Conservation (phyloP, 37 sponge, comb jelly and placozoan genomes). For the Petrosia ficiformis region DNA sequence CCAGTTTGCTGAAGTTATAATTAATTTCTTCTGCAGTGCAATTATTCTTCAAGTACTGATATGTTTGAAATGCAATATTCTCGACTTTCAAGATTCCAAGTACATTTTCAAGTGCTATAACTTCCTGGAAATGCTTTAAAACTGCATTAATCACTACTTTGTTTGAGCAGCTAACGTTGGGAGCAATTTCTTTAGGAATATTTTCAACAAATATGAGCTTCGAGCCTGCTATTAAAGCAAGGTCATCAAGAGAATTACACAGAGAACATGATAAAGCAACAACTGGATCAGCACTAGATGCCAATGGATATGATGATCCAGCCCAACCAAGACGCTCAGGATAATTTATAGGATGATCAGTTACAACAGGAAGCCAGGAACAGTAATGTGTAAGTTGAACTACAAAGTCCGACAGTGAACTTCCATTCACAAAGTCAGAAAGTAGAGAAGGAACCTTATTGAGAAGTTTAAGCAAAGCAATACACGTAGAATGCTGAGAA, state of each 20-base stretch:
- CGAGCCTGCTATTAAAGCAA: slow-evolving; percentile 30
- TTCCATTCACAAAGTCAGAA: not conserved
- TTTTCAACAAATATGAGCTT: slow-evolving; percentile 20
- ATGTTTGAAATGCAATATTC: no score
- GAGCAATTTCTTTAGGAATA: not conserved
- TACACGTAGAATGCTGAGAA: slow-evolving; percentile 27
- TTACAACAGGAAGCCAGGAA: slow-evolving; percentile 45
- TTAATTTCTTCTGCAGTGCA: no score
- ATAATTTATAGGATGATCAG: slow-evolving; percentile 20
- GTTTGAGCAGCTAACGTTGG: no score
- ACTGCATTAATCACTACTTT: not conserved
- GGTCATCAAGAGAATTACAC: no score
- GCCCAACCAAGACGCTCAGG: slow-evolving; percentile 39
- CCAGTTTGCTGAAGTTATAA: no score
- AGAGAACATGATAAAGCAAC: not conserved
- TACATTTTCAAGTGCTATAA: no score
- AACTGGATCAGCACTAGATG: not conserved
- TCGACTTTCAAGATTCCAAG: no score
- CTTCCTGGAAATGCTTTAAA: no score
- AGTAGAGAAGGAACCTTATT: not conserved
- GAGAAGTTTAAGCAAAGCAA: slow-evolving; percentile 29
- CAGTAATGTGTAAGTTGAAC: not conserved
- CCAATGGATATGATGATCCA: slow-evolving; percentile 13
- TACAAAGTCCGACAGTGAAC: not conserved
- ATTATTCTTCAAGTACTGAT: no score